Percentiles rank a stretch among this genome's conserved stretches.
These are phyloP conservation scores for Anthopleura xanthogrammica DNA, from an alignment of 92 coral and sea anemone genomes.

Conservation along the genomic window DNA sequence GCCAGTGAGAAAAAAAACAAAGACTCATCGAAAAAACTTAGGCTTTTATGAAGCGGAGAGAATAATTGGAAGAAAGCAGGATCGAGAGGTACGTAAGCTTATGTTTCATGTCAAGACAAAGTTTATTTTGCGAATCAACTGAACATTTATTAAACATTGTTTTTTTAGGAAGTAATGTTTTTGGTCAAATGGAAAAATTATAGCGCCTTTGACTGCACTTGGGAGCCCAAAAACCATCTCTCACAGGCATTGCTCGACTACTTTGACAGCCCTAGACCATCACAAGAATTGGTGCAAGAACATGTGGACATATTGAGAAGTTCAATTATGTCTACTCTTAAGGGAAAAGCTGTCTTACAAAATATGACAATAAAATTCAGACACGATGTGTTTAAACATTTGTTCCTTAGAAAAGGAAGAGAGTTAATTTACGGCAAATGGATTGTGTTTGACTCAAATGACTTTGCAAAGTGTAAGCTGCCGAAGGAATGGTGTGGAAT, in stretches of 20 bases:
- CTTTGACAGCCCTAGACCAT: conserved; percentile 34
- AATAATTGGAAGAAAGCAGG: too few relatives aligned
- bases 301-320: conserved; percentile 51
- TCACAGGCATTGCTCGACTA: conserved; percentile 31
- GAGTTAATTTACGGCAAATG: conserved; percentile 26
- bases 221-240: conserved; percentile 38
- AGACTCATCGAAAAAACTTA: too few relatives aligned
- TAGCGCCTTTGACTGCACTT: conserved; percentile 24
- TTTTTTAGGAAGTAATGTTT: too few relatives aligned
- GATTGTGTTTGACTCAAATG: conserved; percentile 40
- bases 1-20: too few relatives aligned
- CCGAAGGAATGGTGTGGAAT: conserved; percentile 28
- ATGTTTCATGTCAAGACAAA: too few relatives aligned
- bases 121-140: too few relatives aligned
- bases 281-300: conserved; percentile 26
- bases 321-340: conserved; percentile 27
- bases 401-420: conserved; percentile 41
- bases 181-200: too few relatives aligned
- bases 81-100: too few relatives aligned
- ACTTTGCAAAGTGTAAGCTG: conserved; percentile 41
- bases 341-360: conserved; percentile 49
- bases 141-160: too few relatives aligned
- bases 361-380: conserved; percentile 42
- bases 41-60: too few relatives aligned
- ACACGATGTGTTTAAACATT: conserved; percentile 50